Conservation (phyloP, 1,140 invertebrate genomes). For the Drosophila tsacasi region DNA sequence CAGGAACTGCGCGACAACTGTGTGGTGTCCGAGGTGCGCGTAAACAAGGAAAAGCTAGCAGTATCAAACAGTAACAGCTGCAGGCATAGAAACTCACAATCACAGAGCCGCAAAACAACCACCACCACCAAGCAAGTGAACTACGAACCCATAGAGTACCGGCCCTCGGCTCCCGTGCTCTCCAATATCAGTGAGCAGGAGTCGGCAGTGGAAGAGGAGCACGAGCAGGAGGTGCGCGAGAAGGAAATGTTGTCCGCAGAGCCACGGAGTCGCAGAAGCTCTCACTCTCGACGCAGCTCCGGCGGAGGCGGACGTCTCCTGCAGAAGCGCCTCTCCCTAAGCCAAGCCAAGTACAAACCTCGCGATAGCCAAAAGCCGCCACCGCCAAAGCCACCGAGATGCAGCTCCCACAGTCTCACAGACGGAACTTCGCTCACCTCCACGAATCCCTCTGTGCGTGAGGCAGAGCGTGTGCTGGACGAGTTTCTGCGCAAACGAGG, state of each 20-base stretch:
- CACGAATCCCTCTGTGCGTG: conserved; percentile 70
- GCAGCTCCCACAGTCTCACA: conserved; percentile 51
- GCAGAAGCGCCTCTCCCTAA: conserved; percentile 65
- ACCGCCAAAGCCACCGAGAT: conserved; percentile 76
- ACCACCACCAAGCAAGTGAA: conserved; percentile 12
- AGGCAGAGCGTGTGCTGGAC: conserved; percentile 74
- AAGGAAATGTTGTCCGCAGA: conserved; percentile 15
- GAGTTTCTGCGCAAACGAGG: conserved; percentile 70
- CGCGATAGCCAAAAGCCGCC: conserved; percentile 40
- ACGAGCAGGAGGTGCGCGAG: conserved; percentile 3
- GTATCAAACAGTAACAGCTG: not conserved
- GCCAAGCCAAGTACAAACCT: conserved; percentile 61
- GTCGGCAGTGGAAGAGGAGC: conserved; percentile 48
- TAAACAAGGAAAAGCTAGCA: conserved; percentile 69
- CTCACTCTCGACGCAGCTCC: conserved; percentile 50
- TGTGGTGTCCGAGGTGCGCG: conserved; percentile 78
- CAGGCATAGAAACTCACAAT: conserved; percentile 4
- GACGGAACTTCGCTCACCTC: conserved; percentile 68
- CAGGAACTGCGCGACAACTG: conserved; percentile 81
- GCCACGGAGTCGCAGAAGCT: conserved; percentile 10
- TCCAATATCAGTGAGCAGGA: conserved; percentile 73
- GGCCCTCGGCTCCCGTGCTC: conserved; percentile 56
- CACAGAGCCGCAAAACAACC: not conserved
- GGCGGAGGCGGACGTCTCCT: conserved; percentile 59
- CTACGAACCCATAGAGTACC: conserved; percentile 35